phyloP scores from a whole-genome alignment of 2,797 vertebrate genomes.

The Sarcophilus harrisii region DNA sequence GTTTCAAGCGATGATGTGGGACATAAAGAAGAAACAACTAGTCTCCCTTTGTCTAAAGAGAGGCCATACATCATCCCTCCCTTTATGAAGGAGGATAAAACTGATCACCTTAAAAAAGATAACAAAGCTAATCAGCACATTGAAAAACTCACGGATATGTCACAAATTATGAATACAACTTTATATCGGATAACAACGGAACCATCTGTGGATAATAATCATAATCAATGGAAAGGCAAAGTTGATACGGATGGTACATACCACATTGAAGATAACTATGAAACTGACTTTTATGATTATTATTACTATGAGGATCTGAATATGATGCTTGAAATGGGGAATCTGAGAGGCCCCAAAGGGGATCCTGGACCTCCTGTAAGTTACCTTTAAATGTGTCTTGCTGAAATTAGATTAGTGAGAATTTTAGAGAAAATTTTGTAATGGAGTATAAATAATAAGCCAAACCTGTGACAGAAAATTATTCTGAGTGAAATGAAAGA shows the following conservation, averaged over 20 bases:
- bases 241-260: constrained; percentile 76
- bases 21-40: constrained; percentile 72
- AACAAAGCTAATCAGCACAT: constrained; percentile 72
- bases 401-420: constrained; percentile 45
- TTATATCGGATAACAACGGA: constrained; percentile 84
- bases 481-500: constrained; percentile 33
- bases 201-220: constrained; percentile 82
- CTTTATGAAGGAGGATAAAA: constrained; percentile 78
- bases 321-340: constrained; percentile 90
- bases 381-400: constrained; percentile 78
- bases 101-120: constrained; percentile 82
- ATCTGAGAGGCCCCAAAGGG: constrained; percentile 93
- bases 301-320: constrained; percentile 92
- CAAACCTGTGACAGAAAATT: constrained; percentile 37
- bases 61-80: constrained; percentile 77
- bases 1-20: constrained; percentile 82
- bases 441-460: constrained; percentile 46
- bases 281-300: constrained; percentile 90
- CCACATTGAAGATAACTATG: constrained; percentile 85
- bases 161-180: constrained; percentile 86
- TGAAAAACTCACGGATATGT: constrained; percentile 81
- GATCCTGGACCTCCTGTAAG: constrained; percentile 96
- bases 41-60: constrained; percentile 70
- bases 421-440: constrained; percentile 70
- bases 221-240: constrained; percentile 83